Percentiles rank a stretch among this genome's conserved stretches.
phyloP scores from a whole-genome alignment of 2,113 vertebrate species.

The Nestor notabilis region DNA sequence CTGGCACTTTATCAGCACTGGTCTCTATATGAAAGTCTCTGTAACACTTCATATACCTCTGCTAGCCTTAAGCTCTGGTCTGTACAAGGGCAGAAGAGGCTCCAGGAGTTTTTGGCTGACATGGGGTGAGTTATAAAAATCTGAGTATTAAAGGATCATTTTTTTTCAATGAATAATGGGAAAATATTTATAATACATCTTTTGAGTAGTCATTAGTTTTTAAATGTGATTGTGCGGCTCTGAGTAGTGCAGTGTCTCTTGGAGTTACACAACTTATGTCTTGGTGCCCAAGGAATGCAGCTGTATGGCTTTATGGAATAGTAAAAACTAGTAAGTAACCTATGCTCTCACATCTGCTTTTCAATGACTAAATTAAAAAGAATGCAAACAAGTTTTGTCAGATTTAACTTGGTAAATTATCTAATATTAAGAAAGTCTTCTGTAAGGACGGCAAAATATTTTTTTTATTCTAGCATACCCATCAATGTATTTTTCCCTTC shows the following conservation, averaged over 20 bases:
- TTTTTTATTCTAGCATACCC: not conserved
- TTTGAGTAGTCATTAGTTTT: not conserved
- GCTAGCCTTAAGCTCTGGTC: slow-evolving; percentile 94
- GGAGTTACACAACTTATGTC: not conserved
- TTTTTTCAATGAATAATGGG: not conserved
- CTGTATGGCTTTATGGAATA: not conserved
- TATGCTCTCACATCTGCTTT: not conserved
- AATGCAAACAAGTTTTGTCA: not conserved
- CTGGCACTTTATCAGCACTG: slow-evolving; percentile 96
- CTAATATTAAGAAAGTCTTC: not conserved
- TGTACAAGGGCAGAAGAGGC: slow-evolving; percentile 92
- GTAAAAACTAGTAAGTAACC: not conserved
- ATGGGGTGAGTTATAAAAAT: slow-evolving; percentile 85
- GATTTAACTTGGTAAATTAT: not conserved
- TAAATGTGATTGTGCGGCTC: not conserved
- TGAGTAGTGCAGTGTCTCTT: not conserved
- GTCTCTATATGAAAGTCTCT: slow-evolving; percentile 95
- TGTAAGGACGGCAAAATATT: not conserved
- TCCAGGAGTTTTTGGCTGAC: slow-evolving; percentile 95
- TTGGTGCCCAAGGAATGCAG: not conserved
- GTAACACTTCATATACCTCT: slow-evolving; percentile 91
- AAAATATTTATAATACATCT: not conserved
- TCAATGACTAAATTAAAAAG: not conserved
- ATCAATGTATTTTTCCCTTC: not conserved
- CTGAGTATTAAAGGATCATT: fast-evolving